Evolutionary conservation across 2,888 invertebrate species (phyloP), one percentile per base, ranked within the genome.

Genomic region (Sarcophaga subvicina): DNA sequence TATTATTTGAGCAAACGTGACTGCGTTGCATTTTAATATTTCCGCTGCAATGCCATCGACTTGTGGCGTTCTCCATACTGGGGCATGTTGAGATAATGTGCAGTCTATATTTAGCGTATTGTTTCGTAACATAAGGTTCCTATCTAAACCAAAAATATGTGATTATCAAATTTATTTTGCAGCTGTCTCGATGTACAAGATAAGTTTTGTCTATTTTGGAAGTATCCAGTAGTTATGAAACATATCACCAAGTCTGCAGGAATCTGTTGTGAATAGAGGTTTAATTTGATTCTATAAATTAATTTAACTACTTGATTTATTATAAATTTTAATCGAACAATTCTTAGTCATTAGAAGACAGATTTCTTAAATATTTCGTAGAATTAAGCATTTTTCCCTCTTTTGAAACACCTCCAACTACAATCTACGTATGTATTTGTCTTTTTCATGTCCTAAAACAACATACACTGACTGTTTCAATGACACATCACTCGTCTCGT

Each of bases 391-490:
- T 49, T 71, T 71, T 37, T 27, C 3, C 2, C 2, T 54, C 10
- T 47, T 6, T 17, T 63, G 2, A 76, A 66, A 76, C 54, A 76
- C 54, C 71, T 71, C 14, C 47, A 71, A 66, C 82, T 66, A 71
- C 76, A 71, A 71, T 71, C 71, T 10, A 37, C 37, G 2, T 37
- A 37, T 4, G 25, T 59, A 22, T 47, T n/a, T 77, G 27, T 66
- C 71, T 45, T 82, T 77, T 64, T 62, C 27, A 60, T 63, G 62
- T 83, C 77, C 77, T 83, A 78, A 77, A 77, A 83, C 49, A 83
- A 78, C 77, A 78, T 72, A 72, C 63, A 72, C 66, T 66, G 60
- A 64, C 20, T 37, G 37, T 37, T 37, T 37, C 37, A 37, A 62
- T 60, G 22, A 66, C 71, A 1, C 37, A 8, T 37, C 37, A 37